A percentile compares a stretch with the other conserved stretches of the same genome.
Conservation (phyloP, 2,113 vertebrate genomes). For the Myiozetetes cayanensis region DNA sequence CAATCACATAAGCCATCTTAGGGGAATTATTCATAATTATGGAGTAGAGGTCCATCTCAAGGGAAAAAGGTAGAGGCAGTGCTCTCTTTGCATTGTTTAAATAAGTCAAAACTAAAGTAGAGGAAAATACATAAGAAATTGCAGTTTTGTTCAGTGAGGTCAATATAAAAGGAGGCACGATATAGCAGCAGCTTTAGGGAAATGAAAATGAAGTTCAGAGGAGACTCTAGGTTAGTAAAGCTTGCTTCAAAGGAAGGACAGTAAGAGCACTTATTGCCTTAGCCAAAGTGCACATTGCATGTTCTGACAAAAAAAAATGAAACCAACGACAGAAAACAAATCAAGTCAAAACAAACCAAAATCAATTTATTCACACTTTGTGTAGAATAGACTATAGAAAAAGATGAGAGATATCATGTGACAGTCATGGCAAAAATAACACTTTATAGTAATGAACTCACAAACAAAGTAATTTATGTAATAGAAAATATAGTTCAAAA, state of each 20-base stretch:
- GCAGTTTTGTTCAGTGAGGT: not conserved
- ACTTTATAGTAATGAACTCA: not conserved
- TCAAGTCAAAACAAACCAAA: not conserved
- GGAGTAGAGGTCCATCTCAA: not conserved
- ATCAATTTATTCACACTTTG: not conserved
- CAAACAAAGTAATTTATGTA: not conserved
- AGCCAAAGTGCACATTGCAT: not conserved
- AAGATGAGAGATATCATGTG: not conserved
- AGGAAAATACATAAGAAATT: not conserved
- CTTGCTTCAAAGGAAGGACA: not conserved
- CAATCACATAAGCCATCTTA: not conserved
- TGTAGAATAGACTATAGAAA: not conserved
- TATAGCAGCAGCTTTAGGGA: not conserved
- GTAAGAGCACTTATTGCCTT: not conserved
- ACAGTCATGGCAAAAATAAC: conserved; percentile 1
- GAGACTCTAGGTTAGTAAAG: not conserved
- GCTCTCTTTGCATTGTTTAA: not conserved
- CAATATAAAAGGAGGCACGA: not conserved
- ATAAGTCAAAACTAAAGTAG: not conserved
- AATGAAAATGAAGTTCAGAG: not conserved
- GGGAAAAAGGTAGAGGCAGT: not conserved
- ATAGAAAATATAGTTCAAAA: not conserved
- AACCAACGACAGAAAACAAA: not conserved
- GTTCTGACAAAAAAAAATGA: not conserved
- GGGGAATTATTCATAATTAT: conserved; percentile 17